phyloP scores from a whole-genome alignment of 2,888 invertebrate species.

The Pardosa pseudoannulata region DNA sequence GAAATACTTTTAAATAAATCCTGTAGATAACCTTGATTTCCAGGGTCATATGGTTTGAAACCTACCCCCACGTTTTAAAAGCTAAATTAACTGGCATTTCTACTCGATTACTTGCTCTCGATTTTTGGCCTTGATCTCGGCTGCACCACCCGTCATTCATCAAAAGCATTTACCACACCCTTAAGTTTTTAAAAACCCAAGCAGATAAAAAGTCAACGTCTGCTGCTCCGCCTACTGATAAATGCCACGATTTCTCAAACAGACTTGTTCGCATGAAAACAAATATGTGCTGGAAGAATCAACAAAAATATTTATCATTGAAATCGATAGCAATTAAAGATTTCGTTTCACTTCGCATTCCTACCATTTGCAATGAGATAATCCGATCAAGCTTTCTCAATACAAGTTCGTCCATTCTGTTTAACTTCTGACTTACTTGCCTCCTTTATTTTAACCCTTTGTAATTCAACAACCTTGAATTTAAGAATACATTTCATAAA shows the following conservation, averaged over 20 bases:
- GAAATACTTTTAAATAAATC: too few species aligned
- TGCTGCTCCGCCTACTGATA: background rate
- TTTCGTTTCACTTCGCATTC: too few species aligned
- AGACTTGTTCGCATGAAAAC: background rate
- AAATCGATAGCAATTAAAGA: too few species aligned
- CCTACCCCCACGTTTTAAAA: background rate
- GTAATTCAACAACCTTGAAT: too few species aligned
- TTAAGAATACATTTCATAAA: too few species aligned
- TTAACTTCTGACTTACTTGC: too few species aligned
- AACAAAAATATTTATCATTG: background rate
- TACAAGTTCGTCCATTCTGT: too few species aligned
- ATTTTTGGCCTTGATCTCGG: conserved; percentile 32
- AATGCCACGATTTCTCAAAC: background rate
- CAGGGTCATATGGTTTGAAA: background rate
- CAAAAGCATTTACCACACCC: conserved; percentile 24
- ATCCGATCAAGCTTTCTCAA: too few species aligned
- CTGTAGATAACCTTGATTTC: background rate
- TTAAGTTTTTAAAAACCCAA: background rate
- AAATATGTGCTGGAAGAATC: background rate
- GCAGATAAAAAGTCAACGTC: background rate
- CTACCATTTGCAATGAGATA: too few species aligned
- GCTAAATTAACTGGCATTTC: background rate
- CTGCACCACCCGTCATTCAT: conserved; percentile 33
- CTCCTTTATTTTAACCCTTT: too few species aligned
- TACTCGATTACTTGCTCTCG: background rate